phyloP scores from a whole-genome alignment of 1,140 invertebrate species.

The Drosophila leontia region DNA sequence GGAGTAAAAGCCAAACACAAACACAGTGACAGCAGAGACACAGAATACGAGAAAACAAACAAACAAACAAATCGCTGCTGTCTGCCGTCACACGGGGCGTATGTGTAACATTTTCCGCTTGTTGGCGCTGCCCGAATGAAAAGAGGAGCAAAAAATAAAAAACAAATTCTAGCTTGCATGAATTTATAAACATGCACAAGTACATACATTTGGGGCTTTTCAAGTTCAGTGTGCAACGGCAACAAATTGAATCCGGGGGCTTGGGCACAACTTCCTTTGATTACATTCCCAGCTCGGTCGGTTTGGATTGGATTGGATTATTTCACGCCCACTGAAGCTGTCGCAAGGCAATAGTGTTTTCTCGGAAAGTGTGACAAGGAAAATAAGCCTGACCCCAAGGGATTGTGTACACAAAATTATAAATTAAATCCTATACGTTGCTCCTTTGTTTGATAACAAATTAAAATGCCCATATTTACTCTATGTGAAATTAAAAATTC shows the following conservation, averaged over 20 bases:
- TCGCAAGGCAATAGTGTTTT: background rate
- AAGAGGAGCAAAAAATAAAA: background rate
- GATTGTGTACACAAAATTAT: background rate
- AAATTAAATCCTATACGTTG: background rate
- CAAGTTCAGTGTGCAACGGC: slow-evolving; percentile 28
- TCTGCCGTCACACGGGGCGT: slow-evolving; percentile 40
- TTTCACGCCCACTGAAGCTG: slow-evolving; percentile 28
- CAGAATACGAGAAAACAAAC: slow-evolving; percentile 24
- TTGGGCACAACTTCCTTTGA: slow-evolving; percentile 30
- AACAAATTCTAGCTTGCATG: slow-evolving; percentile 21
- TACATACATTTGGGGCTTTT: slow-evolving; percentile 11
- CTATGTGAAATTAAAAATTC: background rate
- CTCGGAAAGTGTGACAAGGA: background rate
- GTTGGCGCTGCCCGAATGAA: slow-evolving; percentile 37
- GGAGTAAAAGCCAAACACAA: slow-evolving; percentile 44
- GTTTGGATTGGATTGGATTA: slow-evolving; percentile 23
- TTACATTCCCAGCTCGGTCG: slow-evolving; percentile 7
- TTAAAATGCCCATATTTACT: background rate
- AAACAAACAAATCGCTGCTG: slow-evolving; percentile 41
- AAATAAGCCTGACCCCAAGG: background rate
- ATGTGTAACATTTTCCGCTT: slow-evolving; percentile 64
- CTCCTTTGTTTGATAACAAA: background rate
- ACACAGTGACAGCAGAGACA: slow-evolving; percentile 14
- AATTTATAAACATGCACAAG: slow-evolving; percentile 34
- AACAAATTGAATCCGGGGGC: slow-evolving; percentile 35